A percentile compares a stretch with the other conserved stretches of the same genome.
Conservation (phyloP, 2,888 invertebrate species). For the Molorchus minor region DNA sequence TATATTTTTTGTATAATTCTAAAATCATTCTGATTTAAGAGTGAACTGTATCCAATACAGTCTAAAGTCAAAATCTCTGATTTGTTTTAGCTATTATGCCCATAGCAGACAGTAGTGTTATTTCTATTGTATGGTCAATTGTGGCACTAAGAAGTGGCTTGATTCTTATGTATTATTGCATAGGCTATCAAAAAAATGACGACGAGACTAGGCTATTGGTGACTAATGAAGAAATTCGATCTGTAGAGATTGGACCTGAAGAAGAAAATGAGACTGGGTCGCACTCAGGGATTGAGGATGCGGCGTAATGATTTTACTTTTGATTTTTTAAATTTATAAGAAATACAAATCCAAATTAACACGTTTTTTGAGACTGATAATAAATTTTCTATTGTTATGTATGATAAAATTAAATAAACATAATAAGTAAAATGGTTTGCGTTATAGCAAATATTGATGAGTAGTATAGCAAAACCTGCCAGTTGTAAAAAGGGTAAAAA, state of each 20-base stretch:
- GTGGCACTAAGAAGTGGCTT: slow-evolving; percentile 68
- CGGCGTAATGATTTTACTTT: background rate
- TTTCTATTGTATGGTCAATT: slow-evolving; percentile 66
- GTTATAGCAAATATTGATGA: too few relatives aligned
- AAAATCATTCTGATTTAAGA: background rate
- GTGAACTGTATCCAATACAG: background rate
- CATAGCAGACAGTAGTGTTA: slow-evolving; percentile 63
- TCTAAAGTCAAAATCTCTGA: background rate
- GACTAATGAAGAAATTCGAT: slow-evolving; percentile 1
- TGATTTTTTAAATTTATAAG: too few relatives aligned
- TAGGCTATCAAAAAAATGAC: slow-evolving; percentile 56
- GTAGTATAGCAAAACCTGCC: too few relatives aligned
- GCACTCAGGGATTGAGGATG: background rate
- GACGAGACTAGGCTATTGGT: slow-evolving; percentile 17
- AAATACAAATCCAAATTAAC: too few relatives aligned
- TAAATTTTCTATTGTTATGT: too few relatives aligned
- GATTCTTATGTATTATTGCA: slow-evolving; percentile 62
- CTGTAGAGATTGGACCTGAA: background rate
- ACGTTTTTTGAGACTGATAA: too few relatives aligned
- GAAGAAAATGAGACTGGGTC: background rate
- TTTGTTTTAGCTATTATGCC: slow-evolving; percentile 63
- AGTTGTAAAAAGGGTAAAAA: too few relatives aligned
- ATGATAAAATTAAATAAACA: too few relatives aligned
- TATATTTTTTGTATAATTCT: background rate
- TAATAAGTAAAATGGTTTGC: too few relatives aligned